Evolutionary conservation across 1,140 invertebrate genomes (phyloP), one percentile per base, ranked within the genome.

Genomic region (Manduca sexta): DNA sequence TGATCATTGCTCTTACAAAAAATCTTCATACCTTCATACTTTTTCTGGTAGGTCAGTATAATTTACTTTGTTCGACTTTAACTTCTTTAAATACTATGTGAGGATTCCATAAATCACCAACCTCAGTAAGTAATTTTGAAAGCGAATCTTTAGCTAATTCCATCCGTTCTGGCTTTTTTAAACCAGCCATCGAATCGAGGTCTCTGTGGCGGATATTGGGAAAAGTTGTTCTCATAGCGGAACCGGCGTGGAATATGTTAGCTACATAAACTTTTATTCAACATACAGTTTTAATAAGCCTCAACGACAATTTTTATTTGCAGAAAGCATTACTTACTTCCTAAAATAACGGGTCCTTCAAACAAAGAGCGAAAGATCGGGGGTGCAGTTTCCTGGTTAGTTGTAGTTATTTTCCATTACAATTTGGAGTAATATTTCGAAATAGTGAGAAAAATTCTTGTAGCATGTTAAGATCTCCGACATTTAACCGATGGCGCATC

Each of bases 401-500:
- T n/a, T n/a, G n/a, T n/a, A n/a, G n/a, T n/a, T n/a, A n/a, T n/a
- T n/a, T n/a, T n/a, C n/a, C n/a, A n/a, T n/a, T n/a, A n/a, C n/a
- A n/a, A n/a, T n/a, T n/a, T n/a, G n/a, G n/a, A n/a, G n/a, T n/a
- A n/a, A n/a, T 1, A 26, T 26, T 26, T 26, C 21, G 21, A 26
- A 26, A 26, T 8, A 8, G 8, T 26, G 21, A 3, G 4, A 26
- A 26, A 26, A 26, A 26, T 3, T 26, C 8, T 26, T 26, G 0
- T 26, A 26, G 21, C 8, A 5, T 8, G 21, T 5, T 26, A 8
- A 26, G 21, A 26, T 43, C 41, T 29, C 8, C 49, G 67, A 75
- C 73, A 64, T 69, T 73, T 64, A 66, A 67, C 55, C 53, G 48
- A 45, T 63, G 53, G 59, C 56, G 60, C 34, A 59, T 57, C 42